These are phyloP conservation scores for Vicugna pacos DNA, from an alignment of 2,113 vertebrate species.

Conservation along the genomic window DNA sequence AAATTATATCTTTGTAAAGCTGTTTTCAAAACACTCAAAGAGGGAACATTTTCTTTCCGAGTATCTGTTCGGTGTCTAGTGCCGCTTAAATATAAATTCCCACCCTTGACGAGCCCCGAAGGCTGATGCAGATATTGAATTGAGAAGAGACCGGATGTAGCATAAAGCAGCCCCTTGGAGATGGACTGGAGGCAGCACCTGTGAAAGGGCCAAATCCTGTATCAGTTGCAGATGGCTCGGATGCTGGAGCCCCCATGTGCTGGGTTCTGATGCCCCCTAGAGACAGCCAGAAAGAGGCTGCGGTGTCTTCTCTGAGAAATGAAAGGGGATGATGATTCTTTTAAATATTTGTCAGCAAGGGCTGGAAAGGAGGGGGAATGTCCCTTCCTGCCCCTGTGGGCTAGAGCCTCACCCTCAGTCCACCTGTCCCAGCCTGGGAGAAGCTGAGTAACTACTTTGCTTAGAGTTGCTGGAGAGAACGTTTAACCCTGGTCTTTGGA, in stretches of 20 bases:
- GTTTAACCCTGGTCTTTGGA: neutral
- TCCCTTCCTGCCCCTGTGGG: neutral
- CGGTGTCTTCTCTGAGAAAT: neutral
- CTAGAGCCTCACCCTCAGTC: neutral
- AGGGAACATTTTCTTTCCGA: neutral
- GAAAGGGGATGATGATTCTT: neutral
- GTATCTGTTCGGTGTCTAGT: neutral
- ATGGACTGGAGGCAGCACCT: neutral
- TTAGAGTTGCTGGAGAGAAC: neutral
- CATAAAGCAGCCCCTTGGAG: neutral
- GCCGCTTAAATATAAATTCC: neutral
- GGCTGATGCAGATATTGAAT: neutral
- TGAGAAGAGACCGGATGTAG: rapidly evolving
- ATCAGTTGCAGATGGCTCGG: neutral
- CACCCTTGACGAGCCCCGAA: neutral
- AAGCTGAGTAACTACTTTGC: neutral
- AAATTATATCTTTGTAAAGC: neutral
- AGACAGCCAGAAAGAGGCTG: neutral
- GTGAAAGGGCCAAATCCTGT: neutral
- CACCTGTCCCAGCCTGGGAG: neutral
- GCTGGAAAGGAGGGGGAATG: neutral
- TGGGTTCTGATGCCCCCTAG: conserved; percentile 74
- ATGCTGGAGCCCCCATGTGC: neutral
- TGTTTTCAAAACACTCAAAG: conserved; percentile 16
- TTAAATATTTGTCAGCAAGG: neutral